Evolutionary conservation across 2,113 vertebrate species (phyloP), one percentile per base, ranked within the genome.

Genomic region (Myrmophylax atrothorax): DNA sequence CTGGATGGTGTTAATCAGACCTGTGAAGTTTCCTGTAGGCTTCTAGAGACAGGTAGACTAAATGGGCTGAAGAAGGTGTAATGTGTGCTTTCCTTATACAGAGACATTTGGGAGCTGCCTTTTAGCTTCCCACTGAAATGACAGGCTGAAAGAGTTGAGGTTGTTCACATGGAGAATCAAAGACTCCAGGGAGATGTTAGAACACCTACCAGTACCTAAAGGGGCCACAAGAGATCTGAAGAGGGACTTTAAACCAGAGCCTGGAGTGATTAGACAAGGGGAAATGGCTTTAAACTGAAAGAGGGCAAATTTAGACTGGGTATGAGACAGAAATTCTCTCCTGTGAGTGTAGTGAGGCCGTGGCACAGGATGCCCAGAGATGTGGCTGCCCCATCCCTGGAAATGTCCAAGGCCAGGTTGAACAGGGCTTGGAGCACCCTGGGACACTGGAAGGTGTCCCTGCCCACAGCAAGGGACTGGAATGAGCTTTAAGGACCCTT

Each of bases 331-430:
- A 40, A 62, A 62, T 47, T 53, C 19, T 35, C 75, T 1, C 10
- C n/a, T 47, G 0, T n/a, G 46, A 38, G 24, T 7, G 5, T 40
- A 19, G 3, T 1, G 10, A 47, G 16, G 16, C 11, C 46, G 12
- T 68, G 46, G 10, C 38, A 68, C 13, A 38, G 28, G 22, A 0
- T 60, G 1, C 10, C 6, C 38, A 75, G 28, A 25, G 62, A 10
- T n/a, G 53, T 46, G 46, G 53, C 1, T 46, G 38, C 5, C 16
- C 15, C 68, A 46, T 17, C 9, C 37, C n/a, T 82, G 38, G 24
- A 0, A 47, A 9, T 35, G 24, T 13, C 1, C 53, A 20, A 53
- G 24, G 29, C 28, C 19, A 12, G 8, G n/a, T 0, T 82, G 53
- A 46, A 20, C 0, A 1, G 28, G 19, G 46, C 19, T 53, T 38